These are phyloP conservation scores for Polyergus mexicanus DNA, from an alignment of 1,140 invertebrate species.

Conservation along the genomic window DNA sequence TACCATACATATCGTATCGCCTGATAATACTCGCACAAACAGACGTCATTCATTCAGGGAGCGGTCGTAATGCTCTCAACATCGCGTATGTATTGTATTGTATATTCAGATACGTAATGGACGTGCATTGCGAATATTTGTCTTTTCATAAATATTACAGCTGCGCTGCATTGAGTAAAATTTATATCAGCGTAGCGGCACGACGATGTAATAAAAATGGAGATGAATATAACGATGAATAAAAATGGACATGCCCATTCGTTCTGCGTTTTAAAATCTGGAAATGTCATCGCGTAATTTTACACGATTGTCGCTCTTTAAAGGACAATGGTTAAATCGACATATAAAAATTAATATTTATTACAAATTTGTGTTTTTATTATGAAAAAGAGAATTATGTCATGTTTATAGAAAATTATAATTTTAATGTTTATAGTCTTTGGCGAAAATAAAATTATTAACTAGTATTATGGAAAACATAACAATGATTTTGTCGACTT, in stretches of 20 bases:
- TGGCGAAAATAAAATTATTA: not conserved
- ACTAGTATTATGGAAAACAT: not conserved
- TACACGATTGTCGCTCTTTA: slow-evolving; percentile 25
- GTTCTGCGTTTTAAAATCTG: slow-evolving; percentile 13
- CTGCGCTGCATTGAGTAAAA: slow-evolving; percentile 33
- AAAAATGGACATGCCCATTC: slow-evolving; percentile 36
- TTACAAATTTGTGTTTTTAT: slow-evolving; percentile 5
- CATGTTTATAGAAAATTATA: not conserved
- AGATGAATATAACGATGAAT: slow-evolving; percentile 28
- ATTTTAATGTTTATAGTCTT: not conserved
- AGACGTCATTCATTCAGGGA: slow-evolving; percentile 37
- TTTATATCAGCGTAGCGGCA: slow-evolving; percentile 27
- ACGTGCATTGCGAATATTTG: slow-evolving; percentile 29
- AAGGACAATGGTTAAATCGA: slow-evolving; percentile 34
- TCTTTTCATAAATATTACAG: slow-evolving; percentile 40
- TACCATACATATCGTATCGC: slow-evolving; percentile 21
- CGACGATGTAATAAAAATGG: slow-evolving; percentile 48
- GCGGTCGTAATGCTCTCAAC: not conserved
- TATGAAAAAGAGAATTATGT: not conserved
- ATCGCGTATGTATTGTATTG: not conserved
- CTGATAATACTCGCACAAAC: slow-evolving; percentile 36
- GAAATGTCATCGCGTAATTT: slow-evolving; percentile 26
- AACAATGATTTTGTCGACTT: not conserved
- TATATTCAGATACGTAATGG: slow-evolving; percentile 7
- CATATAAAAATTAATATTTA: not conserved